A percentile compares a stretch with the other conserved stretches of the same genome.
Evolutionary conservation across 64 coral and sea anemone species (phyloP).

Genomic region (Astreopora myriophthalma): DNA sequence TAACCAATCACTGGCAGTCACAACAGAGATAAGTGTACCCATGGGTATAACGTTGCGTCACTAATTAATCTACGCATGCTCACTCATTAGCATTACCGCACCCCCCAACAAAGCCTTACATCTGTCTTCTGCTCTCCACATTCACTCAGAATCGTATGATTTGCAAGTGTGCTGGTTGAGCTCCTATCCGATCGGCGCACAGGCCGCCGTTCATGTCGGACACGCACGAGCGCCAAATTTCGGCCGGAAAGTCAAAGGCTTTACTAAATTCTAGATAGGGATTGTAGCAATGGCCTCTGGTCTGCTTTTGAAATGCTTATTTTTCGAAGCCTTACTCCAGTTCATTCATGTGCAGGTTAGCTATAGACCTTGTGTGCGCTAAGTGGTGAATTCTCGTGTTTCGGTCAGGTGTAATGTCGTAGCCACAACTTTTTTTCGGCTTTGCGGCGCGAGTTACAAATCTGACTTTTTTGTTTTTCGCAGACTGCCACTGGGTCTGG

Average conservation of each 20-base stretch:
- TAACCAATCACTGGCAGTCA: constrained; percentile 9
- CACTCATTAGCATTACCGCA: constrained; percentile 70
- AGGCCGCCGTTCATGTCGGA: constrained; percentile 80
- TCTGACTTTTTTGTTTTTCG: constrained; percentile 50
- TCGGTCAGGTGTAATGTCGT: constrained; percentile 85
- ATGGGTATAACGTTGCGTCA: constrained; percentile 79
- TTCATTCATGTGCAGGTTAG: constrained; percentile 93
- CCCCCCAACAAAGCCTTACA: constrained; percentile 82
- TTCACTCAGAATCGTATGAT: constrained; percentile 68
- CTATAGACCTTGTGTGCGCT: constrained; percentile 43
- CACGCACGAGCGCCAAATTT: constrained; percentile 49
- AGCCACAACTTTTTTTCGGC: constrained; percentile 12
- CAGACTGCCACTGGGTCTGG: constrained; percentile 79
- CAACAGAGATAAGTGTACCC: constrained; percentile 34
- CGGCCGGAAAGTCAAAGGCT: constrained; percentile 39
- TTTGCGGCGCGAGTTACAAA: constrained; percentile 30
- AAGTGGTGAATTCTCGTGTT: constrained; percentile 74
- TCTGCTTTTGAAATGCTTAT: constrained; percentile 74
- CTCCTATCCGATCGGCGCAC: constrained; percentile 2
- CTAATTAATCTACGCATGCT: constrained; percentile 93
- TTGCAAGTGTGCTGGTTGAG: constrained; percentile 65
- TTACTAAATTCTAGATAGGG: constrained; percentile 78
- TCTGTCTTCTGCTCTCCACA: constrained; percentile 76
- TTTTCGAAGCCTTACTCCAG: constrained; percentile 71
- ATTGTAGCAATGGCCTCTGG: constrained; percentile 70